A percentile compares a stretch with the other conserved stretches of the same genome.
phyloP scores from a whole-genome alignment of 1,140 invertebrate species.

The Conus ventricosus region DNA sequence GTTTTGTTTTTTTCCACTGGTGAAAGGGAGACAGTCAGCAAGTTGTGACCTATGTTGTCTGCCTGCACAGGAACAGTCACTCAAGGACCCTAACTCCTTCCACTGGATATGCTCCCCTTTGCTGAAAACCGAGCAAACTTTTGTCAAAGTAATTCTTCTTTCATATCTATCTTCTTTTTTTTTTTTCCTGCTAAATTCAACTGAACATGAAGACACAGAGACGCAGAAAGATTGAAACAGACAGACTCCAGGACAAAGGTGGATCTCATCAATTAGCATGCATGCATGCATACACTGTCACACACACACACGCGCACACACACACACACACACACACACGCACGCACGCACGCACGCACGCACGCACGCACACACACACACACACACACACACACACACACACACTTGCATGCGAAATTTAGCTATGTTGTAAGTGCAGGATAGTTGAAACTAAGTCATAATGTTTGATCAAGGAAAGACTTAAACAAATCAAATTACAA shows the following conservation, averaged over 20 bases:
- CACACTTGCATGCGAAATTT: not conserved
- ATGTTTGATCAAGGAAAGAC: no score
- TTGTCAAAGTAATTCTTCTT: slow-evolving; percentile 59
- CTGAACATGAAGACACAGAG: no score
- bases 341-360: no score
- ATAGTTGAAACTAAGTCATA: no score
- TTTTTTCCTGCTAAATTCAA: no score
- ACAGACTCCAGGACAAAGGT: not conserved
- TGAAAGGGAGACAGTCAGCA: not conserved
- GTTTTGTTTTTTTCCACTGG: no score
- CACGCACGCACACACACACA: no score
- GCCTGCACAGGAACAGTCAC: slow-evolving; percentile 61
- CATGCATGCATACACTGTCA: not conserved
- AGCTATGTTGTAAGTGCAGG: not conserved
- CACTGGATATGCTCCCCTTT: slow-evolving; percentile 58
- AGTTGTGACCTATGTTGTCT: not conserved
- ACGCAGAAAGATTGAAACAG: not conserved
- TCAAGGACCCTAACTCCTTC: slow-evolving; percentile 54
- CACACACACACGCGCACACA: not conserved
- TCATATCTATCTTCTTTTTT: no score
- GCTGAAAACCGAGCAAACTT: slow-evolving; percentile 62
- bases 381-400: no score
- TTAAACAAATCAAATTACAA: no score
- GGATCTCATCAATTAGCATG: not conserved
- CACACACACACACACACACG: not conserved